These are phyloP conservation scores for Phyllotreta striolata DNA, from an alignment of 2,888 invertebrate genomes.

Conservation along the genomic window DNA sequence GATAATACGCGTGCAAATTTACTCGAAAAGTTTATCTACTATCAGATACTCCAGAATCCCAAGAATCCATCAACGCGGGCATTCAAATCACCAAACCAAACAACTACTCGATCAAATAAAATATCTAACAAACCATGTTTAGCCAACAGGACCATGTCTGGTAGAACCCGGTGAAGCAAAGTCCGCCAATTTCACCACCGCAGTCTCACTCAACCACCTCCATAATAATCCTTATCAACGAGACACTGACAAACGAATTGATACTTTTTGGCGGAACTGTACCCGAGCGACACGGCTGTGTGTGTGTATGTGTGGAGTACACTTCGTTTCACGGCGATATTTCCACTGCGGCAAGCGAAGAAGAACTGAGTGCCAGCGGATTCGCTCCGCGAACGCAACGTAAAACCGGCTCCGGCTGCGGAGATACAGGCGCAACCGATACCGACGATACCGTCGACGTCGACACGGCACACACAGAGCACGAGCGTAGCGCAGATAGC, in stretches of 20 bases:
- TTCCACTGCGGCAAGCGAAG: conserved; percentile 26
- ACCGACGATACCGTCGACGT: conserved; percentile 30
- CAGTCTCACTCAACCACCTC: conserved; percentile 23
- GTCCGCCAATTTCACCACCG: background rate
- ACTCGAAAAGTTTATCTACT: no score
- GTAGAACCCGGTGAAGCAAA: background rate
- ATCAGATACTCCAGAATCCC: no score
- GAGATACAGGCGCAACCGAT: conserved; percentile 27
- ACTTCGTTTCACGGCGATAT: conserved; percentile 17
- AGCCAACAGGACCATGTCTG: conserved; percentile 28
- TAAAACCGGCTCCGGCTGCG: conserved; percentile 29
- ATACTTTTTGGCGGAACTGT: conserved; percentile 31
- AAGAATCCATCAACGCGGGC: no score
- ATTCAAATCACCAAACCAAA: no score
- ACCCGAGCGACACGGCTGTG: conserved; percentile 28
- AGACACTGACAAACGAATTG: conserved; percentile 3
- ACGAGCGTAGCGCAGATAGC: conserved; percentile 2
- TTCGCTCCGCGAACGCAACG: conserved; percentile 1
- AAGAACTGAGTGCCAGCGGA: conserved; percentile 39
- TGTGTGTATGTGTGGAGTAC: background rate
- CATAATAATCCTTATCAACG: conserved; percentile 24
- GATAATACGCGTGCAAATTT: no score
- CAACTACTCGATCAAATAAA: background rate
- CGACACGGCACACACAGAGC: no score
- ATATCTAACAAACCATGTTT: conserved; percentile 24